phyloP scores from a whole-genome alignment of 2,113 vertebrate genomes.

The Pithys albifrons region DNA sequence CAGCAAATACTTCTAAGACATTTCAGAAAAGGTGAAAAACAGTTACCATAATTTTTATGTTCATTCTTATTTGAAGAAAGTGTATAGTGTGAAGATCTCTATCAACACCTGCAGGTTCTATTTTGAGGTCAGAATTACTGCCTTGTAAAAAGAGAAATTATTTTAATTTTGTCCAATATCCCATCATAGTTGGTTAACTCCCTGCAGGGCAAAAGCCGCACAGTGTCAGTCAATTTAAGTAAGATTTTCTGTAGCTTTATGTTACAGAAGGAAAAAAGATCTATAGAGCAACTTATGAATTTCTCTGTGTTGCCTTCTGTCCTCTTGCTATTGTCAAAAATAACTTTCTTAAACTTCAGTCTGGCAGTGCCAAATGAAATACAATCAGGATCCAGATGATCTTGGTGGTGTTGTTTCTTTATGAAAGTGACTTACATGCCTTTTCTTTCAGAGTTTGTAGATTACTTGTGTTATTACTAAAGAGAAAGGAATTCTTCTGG shows the following conservation, averaged over 20 bases:
- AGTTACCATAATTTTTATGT: neutral
- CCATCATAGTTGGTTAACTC: neutral
- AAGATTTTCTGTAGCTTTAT: neutral
- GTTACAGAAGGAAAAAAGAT: neutral
- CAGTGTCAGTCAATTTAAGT: neutral
- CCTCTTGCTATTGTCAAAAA: neutral
- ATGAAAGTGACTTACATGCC: neutral
- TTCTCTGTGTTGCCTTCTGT: neutral
- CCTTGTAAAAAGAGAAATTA: neutral
- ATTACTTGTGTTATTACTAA: neutral
- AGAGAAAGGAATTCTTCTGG: neutral
- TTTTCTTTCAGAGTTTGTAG: neutral
- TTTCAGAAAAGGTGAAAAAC: neutral
- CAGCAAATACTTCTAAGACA: neutral
- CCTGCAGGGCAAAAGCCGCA: neutral
- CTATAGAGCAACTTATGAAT: neutral
- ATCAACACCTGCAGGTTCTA: neutral
- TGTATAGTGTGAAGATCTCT: neutral
- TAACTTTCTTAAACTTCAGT: neutral
- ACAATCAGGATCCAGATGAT: neutral
- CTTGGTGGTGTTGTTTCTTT: neutral
- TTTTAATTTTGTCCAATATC: neutral
- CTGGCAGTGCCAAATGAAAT: neutral
- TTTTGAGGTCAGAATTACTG: neutral
- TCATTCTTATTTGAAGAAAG: neutral